Evolutionary conservation across 2,888 invertebrate species (phyloP).

Genomic region (Lymantria monacha): DNA sequence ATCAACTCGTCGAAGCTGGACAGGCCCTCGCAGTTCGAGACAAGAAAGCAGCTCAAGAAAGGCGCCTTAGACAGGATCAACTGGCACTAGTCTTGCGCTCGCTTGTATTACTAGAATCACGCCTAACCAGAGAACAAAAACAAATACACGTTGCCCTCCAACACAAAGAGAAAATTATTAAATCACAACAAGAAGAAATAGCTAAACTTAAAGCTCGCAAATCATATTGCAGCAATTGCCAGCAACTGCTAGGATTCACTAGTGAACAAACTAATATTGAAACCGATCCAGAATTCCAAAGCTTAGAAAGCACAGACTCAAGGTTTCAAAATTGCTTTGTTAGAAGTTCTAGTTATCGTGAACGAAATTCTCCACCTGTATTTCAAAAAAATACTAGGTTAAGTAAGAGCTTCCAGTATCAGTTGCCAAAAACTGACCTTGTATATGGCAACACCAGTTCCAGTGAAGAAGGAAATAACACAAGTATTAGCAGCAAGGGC

Average conservation of each 20-base stretch:
- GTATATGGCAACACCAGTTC: slow-evolving; percentile 76
- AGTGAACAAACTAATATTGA: slow-evolving; percentile 80
- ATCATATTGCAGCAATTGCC: slow-evolving; percentile 76
- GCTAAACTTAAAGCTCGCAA: slow-evolving; percentile 82
- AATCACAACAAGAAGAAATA: slow-evolving; percentile 86
- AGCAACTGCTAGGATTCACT: slow-evolving; percentile 75
- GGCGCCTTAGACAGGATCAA: slow-evolving; percentile 86
- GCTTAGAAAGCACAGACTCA: slow-evolving; percentile 77
- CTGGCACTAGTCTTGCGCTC: slow-evolving; percentile 87
- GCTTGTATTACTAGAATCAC: slow-evolving; percentile 86
- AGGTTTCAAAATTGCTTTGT: slow-evolving; percentile 74
- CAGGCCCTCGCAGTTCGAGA: slow-evolving; percentile 83
- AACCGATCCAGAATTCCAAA: slow-evolving; percentile 79
- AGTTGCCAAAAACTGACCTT: slow-evolving; percentile 71
- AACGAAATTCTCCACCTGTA: slow-evolving; percentile 74
- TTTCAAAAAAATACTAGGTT: slow-evolving; percentile 79
- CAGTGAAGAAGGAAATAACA: slow-evolving; percentile 75
- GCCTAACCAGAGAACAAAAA: slow-evolving; percentile 87
- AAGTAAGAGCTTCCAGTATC: slow-evolving; percentile 79
- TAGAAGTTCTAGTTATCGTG: slow-evolving; percentile 76
- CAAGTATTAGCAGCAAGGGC: slow-evolving; percentile 66
- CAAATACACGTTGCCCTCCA: slow-evolving; percentile 85
- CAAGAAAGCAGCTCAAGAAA: slow-evolving; percentile 82
- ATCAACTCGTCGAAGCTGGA: slow-evolving; percentile 85
- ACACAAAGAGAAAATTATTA: slow-evolving; percentile 88